phyloP scores from a whole-genome alignment of 2,888 invertebrate species.

The Myopa testacea region DNA sequence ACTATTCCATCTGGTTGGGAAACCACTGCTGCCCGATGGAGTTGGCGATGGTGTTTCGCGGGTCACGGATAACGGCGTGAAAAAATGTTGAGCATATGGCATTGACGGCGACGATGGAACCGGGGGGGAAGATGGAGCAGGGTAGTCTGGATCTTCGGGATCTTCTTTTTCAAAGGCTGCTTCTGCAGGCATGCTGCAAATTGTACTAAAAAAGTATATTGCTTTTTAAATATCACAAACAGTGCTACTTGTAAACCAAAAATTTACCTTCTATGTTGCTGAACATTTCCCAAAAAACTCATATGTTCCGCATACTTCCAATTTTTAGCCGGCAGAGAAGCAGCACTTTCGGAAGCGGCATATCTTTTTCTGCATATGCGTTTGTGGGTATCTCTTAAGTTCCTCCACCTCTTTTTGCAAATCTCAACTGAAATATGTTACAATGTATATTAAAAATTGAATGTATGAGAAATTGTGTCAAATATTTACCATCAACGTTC shows the following conservation, averaged over 20 bases:
- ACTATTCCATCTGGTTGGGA: no score
- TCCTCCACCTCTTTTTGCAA: slow-evolving; percentile 14
- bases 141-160: no score
- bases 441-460: no score
- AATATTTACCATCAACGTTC: slow-evolving; percentile 3
- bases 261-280: neutral
- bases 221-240: slow-evolving; percentile 1
- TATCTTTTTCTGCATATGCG: neutral
- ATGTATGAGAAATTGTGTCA: neutral
- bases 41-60: no score
- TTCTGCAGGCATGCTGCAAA: neutral
- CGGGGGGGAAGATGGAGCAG: no score
- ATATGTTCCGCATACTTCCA: neutral
- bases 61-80: no score
- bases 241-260: neutral
- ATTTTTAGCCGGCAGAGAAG: neutral
- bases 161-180: no score
- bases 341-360: neutral
- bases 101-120: no score
- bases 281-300: neutral
- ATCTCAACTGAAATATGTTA: neutral
- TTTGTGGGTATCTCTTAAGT: neutral
- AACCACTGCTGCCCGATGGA: no score
- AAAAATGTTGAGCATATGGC: no score
- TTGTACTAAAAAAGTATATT: neutral